Base-by-base conservation (phyloP, 2,113 vertebrate species). In the Gobiocypris rarus region DNA sequence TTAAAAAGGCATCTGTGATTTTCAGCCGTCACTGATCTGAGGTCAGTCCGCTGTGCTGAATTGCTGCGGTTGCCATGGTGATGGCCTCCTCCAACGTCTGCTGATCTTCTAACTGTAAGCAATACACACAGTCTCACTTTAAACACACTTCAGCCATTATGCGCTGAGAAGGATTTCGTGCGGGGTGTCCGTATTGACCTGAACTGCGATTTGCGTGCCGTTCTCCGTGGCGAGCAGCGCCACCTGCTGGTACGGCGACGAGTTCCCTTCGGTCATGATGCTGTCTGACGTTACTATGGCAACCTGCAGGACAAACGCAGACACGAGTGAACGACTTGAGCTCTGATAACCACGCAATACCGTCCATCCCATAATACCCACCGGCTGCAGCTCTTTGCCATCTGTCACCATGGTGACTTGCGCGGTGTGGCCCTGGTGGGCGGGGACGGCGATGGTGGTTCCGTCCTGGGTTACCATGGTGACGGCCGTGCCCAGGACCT, bases 11-110 rank as follows among this genome's bases (percentile, higher is more conserved):
- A 1, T 58, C 19, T 77, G 31, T 77, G 31, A 38, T 43, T 89
- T 65, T 91, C 89, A 0, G 90, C 41, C 45, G 78, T 10, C 0
- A 91, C 79, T 38, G 87, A 78, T 87, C 89, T 19, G 91, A 86
- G 0, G 88, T 50, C 69, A 89, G 45, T 0, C 93, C 84, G 15
- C 93, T 90, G 1, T 87, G 93, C 56, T 93, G 94, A 82, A 94
- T 91, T 4, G 93, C 93, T 24, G 93, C 93, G 0, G 95, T 85
- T 31, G 93, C 93, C 90, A 93, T 88, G 11, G 91, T 90, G 86
- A 95, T 89, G 79, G 94, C 93, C 28, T 94, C 94, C 61, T 95
- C 94, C 86, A 95, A 87, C n/a, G 91, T 94, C 90, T 94, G 95
- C 89, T 94, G 94, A 28, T 94, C 93, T 89, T 95, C 94, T 41